These are phyloP conservation scores for Melanostoma mellinum DNA, from an alignment of 2,888 invertebrate species.

Conservation along the genomic window DNA sequence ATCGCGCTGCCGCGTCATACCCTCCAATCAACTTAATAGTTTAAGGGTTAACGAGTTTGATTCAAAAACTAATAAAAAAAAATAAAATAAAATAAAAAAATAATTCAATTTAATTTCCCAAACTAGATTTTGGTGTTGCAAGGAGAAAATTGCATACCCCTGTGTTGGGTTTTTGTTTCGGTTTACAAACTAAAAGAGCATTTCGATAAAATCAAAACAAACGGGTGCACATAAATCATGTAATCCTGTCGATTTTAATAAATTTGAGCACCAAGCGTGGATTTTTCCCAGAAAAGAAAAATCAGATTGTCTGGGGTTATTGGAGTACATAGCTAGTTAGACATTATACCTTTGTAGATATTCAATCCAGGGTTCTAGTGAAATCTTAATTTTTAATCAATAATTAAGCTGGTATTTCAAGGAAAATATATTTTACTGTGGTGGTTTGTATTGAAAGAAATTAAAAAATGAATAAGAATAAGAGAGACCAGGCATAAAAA, in stretches of 20 bases:
- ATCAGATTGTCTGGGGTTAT: no score
- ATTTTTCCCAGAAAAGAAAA: no score
- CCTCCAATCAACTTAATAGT: constrained; percentile 62
- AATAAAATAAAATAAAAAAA: constrained; percentile 10
- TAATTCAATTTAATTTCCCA: constrained; percentile 59
- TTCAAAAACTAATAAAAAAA: constrained; percentile 26
- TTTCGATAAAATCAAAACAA: constrained; percentile 44
- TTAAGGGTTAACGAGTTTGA: constrained; percentile 70
- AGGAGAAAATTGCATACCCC: constrained; percentile 40
- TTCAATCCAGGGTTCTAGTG: no score
- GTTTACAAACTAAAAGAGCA: constrained; percentile 21
- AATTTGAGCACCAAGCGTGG: no score
- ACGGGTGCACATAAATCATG: constrained; percentile 34
- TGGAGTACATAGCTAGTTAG: no score
- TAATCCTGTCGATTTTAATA: constrained; percentile 4
- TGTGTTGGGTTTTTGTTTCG: constrained; percentile 8
- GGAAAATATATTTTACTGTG: no score
- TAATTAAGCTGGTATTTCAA: no score
- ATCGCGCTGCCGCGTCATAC: constrained; percentile 21
- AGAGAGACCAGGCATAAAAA: no score
- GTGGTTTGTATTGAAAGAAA: no score
- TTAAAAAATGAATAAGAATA: no score
- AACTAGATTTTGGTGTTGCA: constrained; percentile 19
- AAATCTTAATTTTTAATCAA: no score
- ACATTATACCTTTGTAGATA: no score